These are phyloP conservation scores for Amphilophus citrinellus DNA, from an alignment of 2,113 vertebrate species.

Conservation along the genomic window DNA sequence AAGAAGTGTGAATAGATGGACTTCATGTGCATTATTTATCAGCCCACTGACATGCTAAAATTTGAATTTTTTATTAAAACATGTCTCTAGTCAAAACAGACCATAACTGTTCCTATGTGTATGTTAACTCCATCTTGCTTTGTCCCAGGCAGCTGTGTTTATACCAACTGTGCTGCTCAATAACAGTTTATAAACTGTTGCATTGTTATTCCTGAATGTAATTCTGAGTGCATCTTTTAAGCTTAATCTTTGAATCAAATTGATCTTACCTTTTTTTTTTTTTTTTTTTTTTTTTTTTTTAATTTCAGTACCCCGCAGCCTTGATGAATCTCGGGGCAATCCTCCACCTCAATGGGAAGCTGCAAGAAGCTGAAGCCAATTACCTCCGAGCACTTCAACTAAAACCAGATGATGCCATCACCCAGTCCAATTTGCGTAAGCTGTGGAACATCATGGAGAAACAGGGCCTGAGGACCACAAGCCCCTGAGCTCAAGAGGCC, in stretches of 20 bases:
- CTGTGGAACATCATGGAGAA: slow-evolving; percentile 99
- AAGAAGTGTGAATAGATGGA: slow-evolving; percentile 20
- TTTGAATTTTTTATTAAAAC: slow-evolving; percentile 17
- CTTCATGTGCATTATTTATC: slow-evolving; percentile 33
- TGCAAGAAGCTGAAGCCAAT: slow-evolving; percentile 94
- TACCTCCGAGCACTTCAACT: slow-evolving; percentile 95
- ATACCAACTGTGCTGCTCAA: background rate
- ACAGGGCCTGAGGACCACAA: slow-evolving; percentile 92
- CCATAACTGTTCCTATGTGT: background rate
- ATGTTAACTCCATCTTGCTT: background rate
- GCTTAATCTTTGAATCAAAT: background rate
- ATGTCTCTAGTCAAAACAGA: slow-evolving; percentile 16
- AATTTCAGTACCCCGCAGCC: slow-evolving; percentile 92
- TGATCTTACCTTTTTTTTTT: background rate
- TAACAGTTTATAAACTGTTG: background rate
- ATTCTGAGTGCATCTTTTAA: background rate
- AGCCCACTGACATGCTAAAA: slow-evolving; percentile 1
- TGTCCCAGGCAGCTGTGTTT: background rate
- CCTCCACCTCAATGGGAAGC: slow-evolving; percentile 95
- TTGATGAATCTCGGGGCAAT: slow-evolving; percentile 99
- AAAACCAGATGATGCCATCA: slow-evolving; percentile 96
- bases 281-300: background rate
- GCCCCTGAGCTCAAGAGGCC: slow-evolving; percentile 82
- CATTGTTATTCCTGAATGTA: background rate
- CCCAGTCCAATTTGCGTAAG: slow-evolving; percentile 97